A percentile compares a stretch with the other conserved stretches of the same genome.
Conservation (phyloP, 2,113 vertebrate genomes). For the Donacobius atricapilla region DNA sequence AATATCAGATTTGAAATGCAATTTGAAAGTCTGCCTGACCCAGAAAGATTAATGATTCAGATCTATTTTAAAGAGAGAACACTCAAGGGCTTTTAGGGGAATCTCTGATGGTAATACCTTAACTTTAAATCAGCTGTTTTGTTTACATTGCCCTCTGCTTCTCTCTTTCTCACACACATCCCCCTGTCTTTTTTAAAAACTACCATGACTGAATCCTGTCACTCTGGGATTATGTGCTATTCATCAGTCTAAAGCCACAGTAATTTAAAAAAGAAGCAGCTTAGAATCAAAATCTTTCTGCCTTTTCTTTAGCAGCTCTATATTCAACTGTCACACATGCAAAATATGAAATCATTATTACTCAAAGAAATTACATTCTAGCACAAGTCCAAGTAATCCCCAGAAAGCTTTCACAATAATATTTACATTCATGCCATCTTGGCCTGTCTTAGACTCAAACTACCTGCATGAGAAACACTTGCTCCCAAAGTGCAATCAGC, state of each 20-base stretch:
- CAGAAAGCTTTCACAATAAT: background rate
- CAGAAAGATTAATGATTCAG: slow-evolving; percentile 6
- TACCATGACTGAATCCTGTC: background rate
- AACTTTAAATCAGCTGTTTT: background rate
- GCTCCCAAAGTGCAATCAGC: background rate
- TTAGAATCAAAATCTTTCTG: background rate
- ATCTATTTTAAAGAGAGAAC: background rate
- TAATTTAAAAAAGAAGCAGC: background rate
- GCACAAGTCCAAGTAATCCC: background rate
- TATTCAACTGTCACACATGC: background rate
- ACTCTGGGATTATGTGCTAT: background rate
- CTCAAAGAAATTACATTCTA: background rate
- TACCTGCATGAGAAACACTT: background rate
- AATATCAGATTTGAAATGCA: background rate
- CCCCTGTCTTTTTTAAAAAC: background rate
- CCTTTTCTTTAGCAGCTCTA: background rate
- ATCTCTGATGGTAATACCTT: background rate
- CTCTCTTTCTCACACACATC: accelerated
- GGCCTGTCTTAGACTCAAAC: background rate
- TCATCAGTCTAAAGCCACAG: background rate
- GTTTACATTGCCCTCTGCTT: background rate
- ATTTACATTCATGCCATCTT: background rate
- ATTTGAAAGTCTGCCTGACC: background rate
- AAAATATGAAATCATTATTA: background rate
- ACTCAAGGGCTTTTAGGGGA: background rate